A percentile compares a stretch with the other conserved stretches of the same genome.
These are phyloP conservation scores for Eupithecia vulgata DNA, from an alignment of 2,888 invertebrate species.

Conservation along the genomic window DNA sequence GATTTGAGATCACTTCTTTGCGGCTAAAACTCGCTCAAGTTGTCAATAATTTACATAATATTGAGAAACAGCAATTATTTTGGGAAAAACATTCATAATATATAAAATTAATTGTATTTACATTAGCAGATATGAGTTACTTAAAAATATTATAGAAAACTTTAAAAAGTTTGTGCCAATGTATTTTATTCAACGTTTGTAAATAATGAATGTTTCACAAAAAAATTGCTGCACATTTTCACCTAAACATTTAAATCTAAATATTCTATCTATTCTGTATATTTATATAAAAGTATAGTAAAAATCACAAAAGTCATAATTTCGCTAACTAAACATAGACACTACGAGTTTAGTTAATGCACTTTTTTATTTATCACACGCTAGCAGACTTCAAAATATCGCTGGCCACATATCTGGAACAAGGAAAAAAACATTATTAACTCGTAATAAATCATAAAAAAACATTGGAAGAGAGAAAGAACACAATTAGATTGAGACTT, in stretches of 20 bases:
- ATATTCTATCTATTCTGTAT: constrained; percentile 36
- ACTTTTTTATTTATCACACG: constrained; percentile 69
- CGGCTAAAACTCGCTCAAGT: constrained; percentile 55
- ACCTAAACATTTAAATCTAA: constrained; percentile 30
- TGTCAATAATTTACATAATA: constrained; percentile 41
- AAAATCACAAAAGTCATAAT: constrained; percentile 76
- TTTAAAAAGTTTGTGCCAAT: background rate
- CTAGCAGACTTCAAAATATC: constrained; percentile 51
- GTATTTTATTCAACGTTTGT: background rate
- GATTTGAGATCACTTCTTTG: constrained; percentile 78
- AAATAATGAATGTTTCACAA: constrained; percentile 17
- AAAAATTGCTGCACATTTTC: constrained; percentile 20
- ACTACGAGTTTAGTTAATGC: constrained; percentile 62
- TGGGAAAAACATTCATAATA: constrained; percentile 17
- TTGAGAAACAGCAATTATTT: constrained; percentile 41
- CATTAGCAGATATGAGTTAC: background rate
- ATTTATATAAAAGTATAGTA: constrained; percentile 61
- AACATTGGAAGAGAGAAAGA: background rate
- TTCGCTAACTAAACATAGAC: constrained; percentile 74
- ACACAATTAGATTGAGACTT: background rate
- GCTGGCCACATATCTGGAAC: constrained; percentile 65
- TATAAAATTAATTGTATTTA: background rate
- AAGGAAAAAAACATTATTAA: constrained; percentile 48
- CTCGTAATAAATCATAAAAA: background rate
- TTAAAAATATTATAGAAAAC: background rate